Evolutionary conservation across 2,797 vertebrate species (phyloP), one percentile per base, ranked within the genome.

Genomic region (Erpetoichthys calabaricus): DNA sequence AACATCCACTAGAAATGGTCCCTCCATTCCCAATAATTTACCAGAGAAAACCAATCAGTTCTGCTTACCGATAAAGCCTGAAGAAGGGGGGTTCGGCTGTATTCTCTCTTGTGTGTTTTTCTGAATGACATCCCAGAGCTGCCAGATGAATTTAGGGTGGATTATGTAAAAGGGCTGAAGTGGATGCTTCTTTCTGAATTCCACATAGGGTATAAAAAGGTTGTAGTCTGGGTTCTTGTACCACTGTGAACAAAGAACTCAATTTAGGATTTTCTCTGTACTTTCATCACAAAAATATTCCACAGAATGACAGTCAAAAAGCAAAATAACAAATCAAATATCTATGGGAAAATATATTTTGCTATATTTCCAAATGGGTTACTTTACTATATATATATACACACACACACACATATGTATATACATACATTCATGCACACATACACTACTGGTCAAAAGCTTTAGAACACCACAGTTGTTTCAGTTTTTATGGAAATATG

Each of bases 41-140:
- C 1, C 47, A 49, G 5, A 7, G 47, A 49, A 49, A 49, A 5
- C 4, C 8, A 8, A 53, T 46, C 45, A 4, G 6, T 8, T 45
- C 55, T 6, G 73, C 86, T 69, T 82, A 95, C 96, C 96, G 66
- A 96, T 95, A 75, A 99, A 99, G 59, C 96, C 96, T 57, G 95
- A 98, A 47, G 96, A 99, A 6, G 96, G 95, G 2, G 96, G 96
- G 62, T 99, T 99, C 67, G 94, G 96, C 68, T 98, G 96, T 72
- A 99, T 98, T 72, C 87, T 91, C 78, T 97, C 93, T 67, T 86
- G 78, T 45, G 90, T 96, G 75, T 97, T 98, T 70, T 89, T 86
- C 74, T 98, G 95, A 72, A 99, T 94, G 71, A 97, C 79, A 62
- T 99, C 93, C 96, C 96, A 99, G 47, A 99, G 90, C 65, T 84